These are phyloP conservation scores for Scyliorhinus canicula DNA, from an alignment of 2,797 vertebrate genomes.

Conservation along the genomic window DNA sequence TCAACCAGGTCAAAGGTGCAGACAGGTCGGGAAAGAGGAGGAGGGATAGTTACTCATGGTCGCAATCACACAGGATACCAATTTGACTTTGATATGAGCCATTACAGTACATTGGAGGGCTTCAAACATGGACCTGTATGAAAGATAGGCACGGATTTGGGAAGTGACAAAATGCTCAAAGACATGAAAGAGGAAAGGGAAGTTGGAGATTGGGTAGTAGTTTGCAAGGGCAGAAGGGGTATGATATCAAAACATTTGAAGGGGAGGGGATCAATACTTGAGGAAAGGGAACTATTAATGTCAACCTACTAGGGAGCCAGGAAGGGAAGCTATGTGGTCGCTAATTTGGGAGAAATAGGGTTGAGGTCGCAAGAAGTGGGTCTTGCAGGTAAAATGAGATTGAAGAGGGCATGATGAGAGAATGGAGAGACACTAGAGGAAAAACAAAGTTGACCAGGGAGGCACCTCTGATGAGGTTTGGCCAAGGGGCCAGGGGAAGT, in stretches of 20 bases:
- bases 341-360: background rate
- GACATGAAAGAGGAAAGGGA: background rate
- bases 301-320: background rate
- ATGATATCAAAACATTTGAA: background rate
- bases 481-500: background rate
- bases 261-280: no score
- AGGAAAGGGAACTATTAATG: background rate
- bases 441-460: background rate
- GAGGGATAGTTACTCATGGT: background rate
- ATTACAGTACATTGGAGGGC: background rate
- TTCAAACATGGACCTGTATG: background rate
- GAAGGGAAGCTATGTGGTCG: background rate
- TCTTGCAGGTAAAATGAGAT: background rate
- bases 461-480: background rate
- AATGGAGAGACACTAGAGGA: background rate
- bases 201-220: background rate
- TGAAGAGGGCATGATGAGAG: background rate
- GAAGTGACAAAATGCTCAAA: background rate
- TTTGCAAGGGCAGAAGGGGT: background rate
- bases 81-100: background rate
- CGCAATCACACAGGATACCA: background rate
- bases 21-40: background rate
- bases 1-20: background rate
- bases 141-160: background rate
- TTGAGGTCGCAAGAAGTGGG: background rate